Conservation (phyloP, 2,888 invertebrate species). For the Andrena trimmerana region DNA sequence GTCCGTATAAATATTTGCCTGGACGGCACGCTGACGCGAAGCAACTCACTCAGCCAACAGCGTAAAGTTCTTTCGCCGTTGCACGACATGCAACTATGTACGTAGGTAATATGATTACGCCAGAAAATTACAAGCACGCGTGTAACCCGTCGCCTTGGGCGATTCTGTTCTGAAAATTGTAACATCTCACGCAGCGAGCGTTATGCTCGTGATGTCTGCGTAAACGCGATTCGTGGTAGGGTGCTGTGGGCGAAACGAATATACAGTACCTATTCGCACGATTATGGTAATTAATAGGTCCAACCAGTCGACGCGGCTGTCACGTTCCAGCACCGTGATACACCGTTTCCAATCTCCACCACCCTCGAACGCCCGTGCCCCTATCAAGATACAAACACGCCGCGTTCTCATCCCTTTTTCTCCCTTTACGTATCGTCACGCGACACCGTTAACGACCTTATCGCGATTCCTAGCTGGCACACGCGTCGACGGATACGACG, state of each 20-base stretch:
- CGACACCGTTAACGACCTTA: slow-evolving; percentile 21
- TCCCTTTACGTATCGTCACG: slow-evolving; percentile 47
- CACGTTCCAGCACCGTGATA: not conserved
- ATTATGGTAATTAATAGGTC: not conserved
- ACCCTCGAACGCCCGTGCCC: not conserved
- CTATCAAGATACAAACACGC: slow-evolving; percentile 10
- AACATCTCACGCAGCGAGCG: not conserved
- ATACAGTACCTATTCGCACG: not conserved
- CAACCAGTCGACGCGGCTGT: not conserved
- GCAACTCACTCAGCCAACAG: not conserved
- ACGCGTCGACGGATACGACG: slow-evolving; percentile 25
- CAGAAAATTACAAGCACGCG: not conserved
- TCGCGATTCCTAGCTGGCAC: slow-evolving; percentile 31
- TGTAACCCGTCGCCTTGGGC: not conserved
- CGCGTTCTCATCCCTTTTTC: slow-evolving; percentile 2
- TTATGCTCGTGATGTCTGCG: not conserved
- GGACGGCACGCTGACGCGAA: not conserved
- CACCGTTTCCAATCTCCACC: slow-evolving; percentile 1
- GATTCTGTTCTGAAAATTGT: not conserved
- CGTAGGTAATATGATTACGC: slow-evolving; percentile 8
- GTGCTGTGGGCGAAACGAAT: not conserved
- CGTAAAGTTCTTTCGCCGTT: not conserved
- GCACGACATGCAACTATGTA: not conserved
- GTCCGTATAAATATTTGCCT: not conserved
- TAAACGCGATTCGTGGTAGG: not conserved